These are phyloP conservation scores for Cinclus mexicanus DNA, from an alignment of 2,113 vertebrate genomes.

Conservation along the genomic window DNA sequence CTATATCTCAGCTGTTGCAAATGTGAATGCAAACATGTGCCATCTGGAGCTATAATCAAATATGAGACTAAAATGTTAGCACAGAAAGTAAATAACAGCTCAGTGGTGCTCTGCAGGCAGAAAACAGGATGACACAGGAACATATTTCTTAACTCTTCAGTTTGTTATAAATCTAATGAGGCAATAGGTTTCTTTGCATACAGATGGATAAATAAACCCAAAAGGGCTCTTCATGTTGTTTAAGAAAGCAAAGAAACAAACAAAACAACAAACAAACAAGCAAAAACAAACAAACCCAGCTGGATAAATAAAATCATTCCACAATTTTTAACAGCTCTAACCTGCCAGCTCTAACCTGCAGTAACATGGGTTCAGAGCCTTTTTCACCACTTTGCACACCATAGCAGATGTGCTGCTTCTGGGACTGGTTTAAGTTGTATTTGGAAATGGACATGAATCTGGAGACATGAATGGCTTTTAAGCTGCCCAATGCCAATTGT, in stretches of 20 bases:
- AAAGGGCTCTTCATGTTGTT: not conserved
- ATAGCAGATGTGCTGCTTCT: not conserved
- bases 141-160: not conserved
- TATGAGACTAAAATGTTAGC: not conserved
- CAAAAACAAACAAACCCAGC: not conserved
- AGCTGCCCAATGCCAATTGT: not conserved
- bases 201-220: not conserved
- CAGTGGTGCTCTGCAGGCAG: not conserved
- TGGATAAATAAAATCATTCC: not conserved
- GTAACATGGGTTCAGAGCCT: not conserved
- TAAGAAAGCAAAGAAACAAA: not conserved
- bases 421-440: not conserved
- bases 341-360: not conserved
- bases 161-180: not conserved
- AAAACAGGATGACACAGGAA: not conserved
- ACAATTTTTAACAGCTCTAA: not conserved
- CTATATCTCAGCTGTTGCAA: not conserved
- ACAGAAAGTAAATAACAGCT: not conserved
- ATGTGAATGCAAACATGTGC: not conserved
- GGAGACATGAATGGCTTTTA: not conserved
- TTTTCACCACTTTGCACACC: accelerated
- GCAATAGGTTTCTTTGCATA: not conserved
- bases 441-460: not conserved
- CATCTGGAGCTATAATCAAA: not conserved
- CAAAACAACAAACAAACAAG: not conserved